Evolutionary conservation across 2,888 invertebrate species (phyloP), one percentile per base, ranked within the genome.

Genomic region (Drosophila diplacantha): DNA sequence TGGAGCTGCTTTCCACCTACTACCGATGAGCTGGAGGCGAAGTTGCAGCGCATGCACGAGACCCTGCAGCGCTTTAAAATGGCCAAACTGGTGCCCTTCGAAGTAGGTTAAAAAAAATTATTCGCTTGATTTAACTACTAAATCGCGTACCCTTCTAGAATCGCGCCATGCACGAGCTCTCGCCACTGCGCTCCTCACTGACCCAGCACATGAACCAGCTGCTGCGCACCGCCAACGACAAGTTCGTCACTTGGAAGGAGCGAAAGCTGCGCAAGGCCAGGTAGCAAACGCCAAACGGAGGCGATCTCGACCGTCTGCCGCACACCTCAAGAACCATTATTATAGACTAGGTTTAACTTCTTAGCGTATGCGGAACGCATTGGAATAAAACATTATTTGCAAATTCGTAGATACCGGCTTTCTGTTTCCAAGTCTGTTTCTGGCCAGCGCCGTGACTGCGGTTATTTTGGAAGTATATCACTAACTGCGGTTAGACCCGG

Each of bases 1-100:
- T 99, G 99, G 98, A 91, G 93, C 43, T 95, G 97, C 87, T 98
- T 99, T 90, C 95, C 95, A 34, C 93, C 93, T 0, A 93, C 93
- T 0, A 92, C 93, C 3, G 90, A 93, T 20, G 91, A 92, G 53
- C 89, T 94, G 35, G 95, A 96, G 86, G 93, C 93, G 22, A 92
- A 95, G 87, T 93, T 95, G 2, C 90, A 93, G n/a, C 92, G 93
- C 85, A 96, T 96, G 93, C 95, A 96, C 76, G 94, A 95, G 75
- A 96, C 97, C 1, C 88, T 98, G 73, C 93, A 95, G 73, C 91
- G 95, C 85, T 98, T 96, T 88, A 94, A 97, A 87, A 92, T 93
- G 84, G 94, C 94, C 24, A 96, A 95, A 88, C 88, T 98, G 51
- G 92, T 94, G 87, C 94, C 94, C 12, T 95, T 95, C 85, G 95